A percentile compares a stretch with the other conserved stretches of the same genome.
Conservation (phyloP, 2,888 invertebrate genomes). For the Opisthograptis luteolata region DNA sequence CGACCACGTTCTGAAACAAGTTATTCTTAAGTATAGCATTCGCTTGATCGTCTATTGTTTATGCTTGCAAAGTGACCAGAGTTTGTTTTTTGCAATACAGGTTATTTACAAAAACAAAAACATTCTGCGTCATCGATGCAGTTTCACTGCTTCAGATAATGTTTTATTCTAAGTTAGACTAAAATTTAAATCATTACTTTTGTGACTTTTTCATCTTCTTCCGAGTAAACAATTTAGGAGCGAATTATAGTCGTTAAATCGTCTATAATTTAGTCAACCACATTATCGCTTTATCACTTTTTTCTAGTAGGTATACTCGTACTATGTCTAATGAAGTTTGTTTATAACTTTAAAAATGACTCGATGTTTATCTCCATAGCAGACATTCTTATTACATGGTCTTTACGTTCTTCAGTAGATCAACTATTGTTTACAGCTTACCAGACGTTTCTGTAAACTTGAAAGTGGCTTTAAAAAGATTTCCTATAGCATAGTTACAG, state of each 20-base stretch:
- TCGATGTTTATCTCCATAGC: slow-evolving; percentile 11
- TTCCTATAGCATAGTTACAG: slow-evolving; percentile 35
- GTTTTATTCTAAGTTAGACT: no score
- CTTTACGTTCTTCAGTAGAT: slow-evolving; percentile 3
- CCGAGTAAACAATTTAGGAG: no score
- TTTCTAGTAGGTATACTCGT: no score
- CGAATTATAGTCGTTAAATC: no score
- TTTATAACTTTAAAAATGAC: slow-evolving; percentile 8
- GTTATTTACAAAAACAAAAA: no score
- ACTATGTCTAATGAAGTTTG: background rate
- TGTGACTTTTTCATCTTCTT: no score
- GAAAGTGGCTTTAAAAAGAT: slow-evolving; percentile 36
- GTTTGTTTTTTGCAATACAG: background rate
- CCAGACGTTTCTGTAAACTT: slow-evolving; percentile 21
- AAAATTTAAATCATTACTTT: no score
- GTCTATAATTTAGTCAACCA: no score
- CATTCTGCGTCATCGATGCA: no score
- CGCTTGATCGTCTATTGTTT: slow-evolving; percentile 18
- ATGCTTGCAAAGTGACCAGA: slow-evolving; percentile 1
- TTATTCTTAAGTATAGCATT: slow-evolving; percentile 22
- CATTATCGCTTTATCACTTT: no score
- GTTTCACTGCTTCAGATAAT: no score
- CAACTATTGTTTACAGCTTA: slow-evolving; percentile 12
- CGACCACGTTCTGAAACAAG: slow-evolving; percentile 19
- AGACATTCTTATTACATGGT: background rate